Evolutionary conservation across 2,888 invertebrate species (phyloP), one percentile per base, ranked within the genome.

Genomic region (Cephus nigrinus): DNA sequence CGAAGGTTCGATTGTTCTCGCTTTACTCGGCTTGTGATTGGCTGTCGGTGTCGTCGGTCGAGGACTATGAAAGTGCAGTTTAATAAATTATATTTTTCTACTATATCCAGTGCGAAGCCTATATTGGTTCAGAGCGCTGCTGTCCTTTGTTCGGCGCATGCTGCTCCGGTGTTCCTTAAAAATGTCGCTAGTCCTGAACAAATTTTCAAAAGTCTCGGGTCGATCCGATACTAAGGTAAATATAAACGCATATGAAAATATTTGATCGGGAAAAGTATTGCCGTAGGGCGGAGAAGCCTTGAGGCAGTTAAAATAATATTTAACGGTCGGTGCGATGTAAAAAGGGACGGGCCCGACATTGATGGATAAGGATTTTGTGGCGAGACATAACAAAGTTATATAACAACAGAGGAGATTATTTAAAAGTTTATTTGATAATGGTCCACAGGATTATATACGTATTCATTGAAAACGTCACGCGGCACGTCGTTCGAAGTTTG

Each of bases 261-360:
- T 55, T 55, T 55, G 55, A 55, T 74, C 31, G 33, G 30, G 15
- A 33, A 33, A 33, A 40, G 74, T 55, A 40, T 30, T 32, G 74
- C n/a, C 74, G 35, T 23, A n/a, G 35, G 33, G 0, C 2, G 35
- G 0, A 11, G 36, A 12, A 32, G 30, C 33, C 74, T 33, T 3
- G 31, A 30, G 32, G 12, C 31, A 12, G 31, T 30, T 33, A 33
- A 30, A 33, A 74, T 32, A 74, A 74, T 74, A 74, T 32, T 74
- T 30, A 33, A 32, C 33, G 23, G 33, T 30, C 30, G 32, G 12
- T 12, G 74, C 12, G 35, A 32, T 34, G 33, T 74, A 30, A 74
- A 74, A 74, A 74, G 74, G 73, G 35, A 33, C 23, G 30, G 71
- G 23, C 55, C 69, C 69, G 31, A 71, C 71, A 71, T 32, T 71